A percentile compares a stretch with the other conserved stretches of the same genome.
phyloP scores from a whole-genome alignment of 2,888 invertebrate species.

The Leptothorax acervorum region DNA sequence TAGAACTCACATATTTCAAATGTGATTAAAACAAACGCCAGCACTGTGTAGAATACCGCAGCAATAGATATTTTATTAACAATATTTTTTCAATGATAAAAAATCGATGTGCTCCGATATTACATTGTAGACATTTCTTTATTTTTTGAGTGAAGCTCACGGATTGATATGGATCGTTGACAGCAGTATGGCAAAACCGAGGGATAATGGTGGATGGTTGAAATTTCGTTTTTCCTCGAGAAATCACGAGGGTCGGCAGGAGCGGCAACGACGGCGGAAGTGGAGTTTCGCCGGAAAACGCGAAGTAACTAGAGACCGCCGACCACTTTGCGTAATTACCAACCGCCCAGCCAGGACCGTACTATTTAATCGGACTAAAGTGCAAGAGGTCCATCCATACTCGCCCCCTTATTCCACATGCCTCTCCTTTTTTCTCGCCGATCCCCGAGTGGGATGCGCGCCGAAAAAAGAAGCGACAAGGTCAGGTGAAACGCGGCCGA shows the following conservation, averaged over 20 bases:
- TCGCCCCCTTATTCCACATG: constrained; percentile 55
- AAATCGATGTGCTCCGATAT: neutral
- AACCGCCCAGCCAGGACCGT: constrained; percentile 75
- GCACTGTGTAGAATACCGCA: neutral
- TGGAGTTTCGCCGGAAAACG: constrained; percentile 74
- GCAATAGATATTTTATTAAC: neutral
- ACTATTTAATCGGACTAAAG: constrained; percentile 79
- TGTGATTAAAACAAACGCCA: neutral
- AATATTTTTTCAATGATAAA: neutral
- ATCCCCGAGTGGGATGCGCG: constrained; percentile 34
- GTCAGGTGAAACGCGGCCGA: constrained; percentile 58
- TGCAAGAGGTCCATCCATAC: constrained; percentile 70
- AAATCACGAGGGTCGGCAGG: constrained; percentile 59
- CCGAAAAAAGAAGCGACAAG: constrained; percentile 51
- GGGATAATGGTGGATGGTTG: constrained; percentile 44
- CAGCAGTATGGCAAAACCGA: constrained; percentile 41
- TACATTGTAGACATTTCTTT: neutral
- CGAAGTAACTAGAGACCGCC: constrained; percentile 78
- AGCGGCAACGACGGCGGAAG: constrained; percentile 56
- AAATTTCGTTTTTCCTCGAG: constrained; percentile 65
- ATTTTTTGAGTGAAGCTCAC: constrained; percentile 10
- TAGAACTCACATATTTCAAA: neutral
- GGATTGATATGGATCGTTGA: constrained; percentile 48
- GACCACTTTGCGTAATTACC: constrained; percentile 81
- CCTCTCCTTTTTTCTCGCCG: constrained; percentile 31